A percentile compares a stretch with the other conserved stretches of the same genome.
phyloP scores from a whole-genome alignment of 2,113 vertebrate species.

The Spermophilus dauricus region DNA sequence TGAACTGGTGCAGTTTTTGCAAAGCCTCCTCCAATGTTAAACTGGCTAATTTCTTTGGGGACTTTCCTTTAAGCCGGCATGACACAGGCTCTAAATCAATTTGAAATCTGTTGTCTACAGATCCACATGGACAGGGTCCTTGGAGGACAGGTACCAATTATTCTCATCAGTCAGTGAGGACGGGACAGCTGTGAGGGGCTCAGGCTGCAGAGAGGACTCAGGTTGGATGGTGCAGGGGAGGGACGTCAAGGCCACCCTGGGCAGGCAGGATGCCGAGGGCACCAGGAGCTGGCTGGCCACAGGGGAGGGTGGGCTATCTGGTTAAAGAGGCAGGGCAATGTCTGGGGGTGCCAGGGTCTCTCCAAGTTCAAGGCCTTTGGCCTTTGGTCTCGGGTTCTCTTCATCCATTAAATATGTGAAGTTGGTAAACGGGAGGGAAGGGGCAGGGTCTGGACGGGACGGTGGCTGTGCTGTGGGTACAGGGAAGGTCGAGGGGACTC shows the following conservation, averaged over 20 bases:
- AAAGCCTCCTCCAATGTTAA: conserved; percentile 1
- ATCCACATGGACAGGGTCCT: conserved; percentile 26
- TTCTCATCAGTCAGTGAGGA: conserved; percentile 58
- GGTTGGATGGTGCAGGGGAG: neutral
- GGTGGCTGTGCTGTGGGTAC: neutral
- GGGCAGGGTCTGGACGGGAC: neutral
- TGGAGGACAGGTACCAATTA: conserved; percentile 55
- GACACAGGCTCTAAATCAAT: conserved; percentile 81
- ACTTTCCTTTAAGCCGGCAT: conserved; percentile 71
- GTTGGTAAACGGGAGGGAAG: neutral
- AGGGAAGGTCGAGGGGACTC: conserved; percentile 16
- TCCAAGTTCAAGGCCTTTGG: neutral
- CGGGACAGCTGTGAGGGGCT: neutral
- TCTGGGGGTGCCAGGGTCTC: neutral
- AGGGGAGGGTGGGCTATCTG: neutral
- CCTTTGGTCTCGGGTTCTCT: neutral
- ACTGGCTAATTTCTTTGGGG: conserved; percentile 67
- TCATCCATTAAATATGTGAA: neutral
- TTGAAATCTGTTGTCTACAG: conserved; percentile 79
- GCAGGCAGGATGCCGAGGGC: fast-evolving
- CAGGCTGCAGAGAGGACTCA: neutral
- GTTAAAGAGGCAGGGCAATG: neutral
- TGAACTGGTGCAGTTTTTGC: neutral
- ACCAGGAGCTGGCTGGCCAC: fast-evolving
- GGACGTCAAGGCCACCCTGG: too few relatives aligned